Evolutionary conservation across 2,888 invertebrate genomes (phyloP), one percentile per base, ranked within the genome.

Genomic region (Synanthedon vespiformis): DNA sequence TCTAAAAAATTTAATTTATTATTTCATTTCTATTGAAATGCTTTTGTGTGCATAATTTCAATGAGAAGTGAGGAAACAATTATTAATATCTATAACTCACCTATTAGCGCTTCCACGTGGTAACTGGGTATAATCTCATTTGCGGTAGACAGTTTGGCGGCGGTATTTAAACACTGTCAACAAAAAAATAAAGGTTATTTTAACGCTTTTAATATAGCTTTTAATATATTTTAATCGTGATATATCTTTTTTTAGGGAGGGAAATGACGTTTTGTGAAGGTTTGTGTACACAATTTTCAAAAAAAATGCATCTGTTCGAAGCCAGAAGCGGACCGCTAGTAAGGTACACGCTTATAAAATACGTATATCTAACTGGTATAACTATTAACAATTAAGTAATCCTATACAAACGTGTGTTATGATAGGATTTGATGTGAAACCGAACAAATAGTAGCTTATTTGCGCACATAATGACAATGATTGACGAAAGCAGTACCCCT

Each of bases 141-240:
- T 76, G 87, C 83, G 85, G 86, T 87, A 84, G 86, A 80, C 86
- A 87, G 87, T 76, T 86, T 87, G 86, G 81, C 87, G 85, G 83
- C 79, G 80, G 74, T 71, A 68, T 67, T 67, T 56, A 60, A 68
- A 80, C 77, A 72, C 86, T 87, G 80, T 5, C 70, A 84, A 72
- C 63, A 71, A 65, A 58, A 61, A 41, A 34, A 10, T 22, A 34
- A 34, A 34, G 10, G 3, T 34, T 10, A 34, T 10, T 34, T 34
- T 34, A 34, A 34, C 10, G 10, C 10, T 10, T 8, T 34, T 34
- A 10, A 34, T 10, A 34, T 2, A n/a, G n/a, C n/a, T n/a, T n/a
- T n/a, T n/a, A n/a, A n/a, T n/a, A n/a, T n/a, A n/a, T n/a, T n/a
- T n/a, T n/a, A n/a, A n/a, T n/a, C n/a, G n/a, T 2, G 34, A 34